phyloP scores from a whole-genome alignment of 23 tunicate species.

The Ascidia mentula region DNA sequence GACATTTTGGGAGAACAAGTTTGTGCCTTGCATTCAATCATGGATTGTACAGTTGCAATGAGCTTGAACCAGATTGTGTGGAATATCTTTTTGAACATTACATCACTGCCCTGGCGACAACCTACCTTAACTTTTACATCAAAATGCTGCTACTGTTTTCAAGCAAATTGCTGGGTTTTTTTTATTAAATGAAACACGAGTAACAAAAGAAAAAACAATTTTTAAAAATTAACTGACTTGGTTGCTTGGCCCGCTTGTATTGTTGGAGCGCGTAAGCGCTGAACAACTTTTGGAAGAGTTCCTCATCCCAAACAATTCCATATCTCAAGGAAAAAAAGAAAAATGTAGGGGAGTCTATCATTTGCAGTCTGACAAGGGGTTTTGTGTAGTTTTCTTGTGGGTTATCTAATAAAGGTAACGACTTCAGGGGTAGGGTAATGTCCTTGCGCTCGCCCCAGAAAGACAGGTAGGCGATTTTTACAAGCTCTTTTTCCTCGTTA shows the following conservation, averaged over 20 bases:
- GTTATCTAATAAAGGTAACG: slow-evolving; percentile 18
- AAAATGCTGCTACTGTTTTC: too few relatives aligned
- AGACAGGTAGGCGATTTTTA: slow-evolving; percentile 51
- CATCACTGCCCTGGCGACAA: too few relatives aligned
- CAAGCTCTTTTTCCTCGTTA: background rate
- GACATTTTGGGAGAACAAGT: too few relatives aligned
- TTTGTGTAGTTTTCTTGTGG: slow-evolving; percentile 25
- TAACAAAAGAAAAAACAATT: too few relatives aligned
- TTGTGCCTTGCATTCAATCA: too few relatives aligned
- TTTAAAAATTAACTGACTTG: too few relatives aligned
- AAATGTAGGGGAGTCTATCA: slow-evolving; percentile 11
- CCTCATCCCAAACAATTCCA: slow-evolving; percentile 18
- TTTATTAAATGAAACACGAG: too few relatives aligned
- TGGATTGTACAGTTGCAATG: too few relatives aligned
- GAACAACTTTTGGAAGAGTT: slow-evolving; percentile 25
- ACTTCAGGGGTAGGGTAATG: slow-evolving; percentile 13
- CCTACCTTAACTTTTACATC: too few relatives aligned
- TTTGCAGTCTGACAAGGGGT: slow-evolving; percentile 10
- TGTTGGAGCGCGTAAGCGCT: slow-evolving; percentile 5
- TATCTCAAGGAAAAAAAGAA: slow-evolving; percentile 28
- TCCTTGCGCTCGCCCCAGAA: slow-evolving; percentile 55
- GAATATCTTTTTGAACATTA: too few relatives aligned
- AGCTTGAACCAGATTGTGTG: too few relatives aligned
- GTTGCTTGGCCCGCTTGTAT: background rate
- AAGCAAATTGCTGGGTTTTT: too few relatives aligned